Base-by-base conservation (phyloP, 2,797 vertebrate genomes). In the Thripadectes ignobilis region DNA sequence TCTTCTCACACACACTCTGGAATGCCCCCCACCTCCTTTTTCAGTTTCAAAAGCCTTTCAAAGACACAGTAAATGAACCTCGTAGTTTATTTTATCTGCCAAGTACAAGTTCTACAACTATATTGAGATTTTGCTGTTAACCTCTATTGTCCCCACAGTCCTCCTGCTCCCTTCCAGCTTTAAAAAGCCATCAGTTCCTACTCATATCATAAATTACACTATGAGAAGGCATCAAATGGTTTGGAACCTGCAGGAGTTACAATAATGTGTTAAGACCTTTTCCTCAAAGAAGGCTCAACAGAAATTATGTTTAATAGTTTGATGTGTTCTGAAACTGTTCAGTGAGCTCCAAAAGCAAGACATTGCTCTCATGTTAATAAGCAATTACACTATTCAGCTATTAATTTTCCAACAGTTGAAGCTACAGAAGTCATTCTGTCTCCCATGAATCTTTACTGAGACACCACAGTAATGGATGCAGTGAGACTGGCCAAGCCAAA, bases 131-230 rank as follows among this genome's bases (percentile, higher is more conserved):
- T 78, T 76, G 30, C 46, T 71, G 22, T 23, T 74, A 73, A 24
- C 16, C 14, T 69, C n/a, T 55, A 16, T 36, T 0, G 13, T 23
- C 32, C n/a, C 72, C 3, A 2, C n/a, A 61, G 63, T 68, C 0
- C 0, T 4, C 16, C 55, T 39, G 61, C 24, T 67, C 43, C 27
- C 16, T 65, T 72, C 52, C 2, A 7, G 23, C 57, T 38, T 49
- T 67, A 72, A 59, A 61, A 62, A 79, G 21, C 23, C 74, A 84
- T 45, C 21, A 30, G 3, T 52, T 83, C 51, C 74, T 79, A 54
- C 36, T n/a, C 11, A 17, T 4, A 49, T 59, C 23, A 58, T 49
- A 80, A 61, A 88, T 55, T 45, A 85, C 11, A 75, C 30, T 12
- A 59, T 2, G 1, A 85, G 29, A 63, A 83, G 32, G 55, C 69